Base-by-base conservation (phyloP, 2,888 invertebrate species). In the Ypsolopha sequella region DNA sequence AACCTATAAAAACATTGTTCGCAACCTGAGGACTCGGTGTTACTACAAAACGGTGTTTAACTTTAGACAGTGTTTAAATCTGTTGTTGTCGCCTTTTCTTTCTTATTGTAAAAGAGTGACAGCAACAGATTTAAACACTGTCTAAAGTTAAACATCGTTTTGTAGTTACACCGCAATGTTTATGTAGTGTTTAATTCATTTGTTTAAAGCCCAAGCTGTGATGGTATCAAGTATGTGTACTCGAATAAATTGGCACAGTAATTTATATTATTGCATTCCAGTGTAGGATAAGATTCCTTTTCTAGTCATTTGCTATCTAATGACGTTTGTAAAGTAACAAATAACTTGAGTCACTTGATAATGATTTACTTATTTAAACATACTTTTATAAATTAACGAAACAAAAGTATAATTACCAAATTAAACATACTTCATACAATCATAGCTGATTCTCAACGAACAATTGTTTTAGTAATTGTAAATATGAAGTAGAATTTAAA, bases 241-340 rank as follows among this genome's bases (percentile, higher is more conserved):
- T 24, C 24, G 24, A 24, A 24, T 24, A 24, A 24, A 24, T 24
- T 24, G 24, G 24, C 24, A 24, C 2, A 24, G 24, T 24, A 24
- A 24, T 24, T 2, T 24, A 24, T 24, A 24, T 24, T 24, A 43
- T 43, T 8, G 14, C 8, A 13, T 8, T 11, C 43, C 14, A 43
- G 14, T 14, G 43, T 13, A 43, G 14, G 11, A 36, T 47, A 47
- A 46, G 53, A 55, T 60, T 55, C 60, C 60, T 60, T 64, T 65
- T 65, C 65, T 64, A 63, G 64, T 65, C 65, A 64, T 57, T 59
- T 59, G 56, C 56, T 55, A 54, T 55, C 53, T 55, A 55, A 56
- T 51, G 49, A 51, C 47, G 13, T 47, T 47, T 47, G 36, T 14
- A 11, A 45, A 14, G 44, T 44, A 44, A 47, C 36, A 13, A 13